These are phyloP conservation scores for Philopotamus ludificatus DNA, from an alignment of 1,140 invertebrate genomes.

Conservation along the genomic window DNA sequence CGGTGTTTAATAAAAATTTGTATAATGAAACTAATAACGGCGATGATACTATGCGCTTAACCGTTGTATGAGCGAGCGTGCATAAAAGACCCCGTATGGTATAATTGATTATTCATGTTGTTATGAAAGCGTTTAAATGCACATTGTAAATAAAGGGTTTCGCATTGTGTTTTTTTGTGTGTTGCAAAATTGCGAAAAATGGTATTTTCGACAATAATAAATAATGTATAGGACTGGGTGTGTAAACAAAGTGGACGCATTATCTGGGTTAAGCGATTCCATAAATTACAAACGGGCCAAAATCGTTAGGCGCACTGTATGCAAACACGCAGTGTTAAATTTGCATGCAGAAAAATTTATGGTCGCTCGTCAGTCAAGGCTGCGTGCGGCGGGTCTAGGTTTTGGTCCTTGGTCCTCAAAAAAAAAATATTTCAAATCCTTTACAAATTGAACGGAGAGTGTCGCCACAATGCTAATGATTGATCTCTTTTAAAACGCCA, in stretches of 20 bases:
- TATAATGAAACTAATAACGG: no score
- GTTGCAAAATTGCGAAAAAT: not conserved
- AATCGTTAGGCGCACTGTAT: slow-evolving; percentile 29
- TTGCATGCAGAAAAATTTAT: slow-evolving; percentile 40
- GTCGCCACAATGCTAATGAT: no score
- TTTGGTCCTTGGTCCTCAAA: no score
- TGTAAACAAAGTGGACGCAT: slow-evolving; percentile 29
- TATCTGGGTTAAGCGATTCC: slow-evolving; percentile 40
- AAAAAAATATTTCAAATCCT: no score
- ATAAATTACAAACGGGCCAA: slow-evolving; percentile 39
- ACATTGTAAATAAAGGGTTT: slow-evolving; percentile 2
- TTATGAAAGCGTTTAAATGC: no score
- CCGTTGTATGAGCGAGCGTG: no score
- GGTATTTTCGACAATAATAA: slow-evolving; percentile 7
- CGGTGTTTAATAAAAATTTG: no score
- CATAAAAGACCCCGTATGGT: no score
- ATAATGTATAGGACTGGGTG: slow-evolving; percentile 17
- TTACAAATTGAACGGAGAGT: no score
- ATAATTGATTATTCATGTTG: no score
- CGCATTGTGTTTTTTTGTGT: not conserved
- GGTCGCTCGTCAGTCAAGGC: slow-evolving; percentile 38
- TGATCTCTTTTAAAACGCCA: no score
- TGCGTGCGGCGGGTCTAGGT: slow-evolving; percentile 35
- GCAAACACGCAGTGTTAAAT: slow-evolving; percentile 36
- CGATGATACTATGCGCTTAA: no score